These are phyloP conservation scores for Neodiprion pinetum DNA, from an alignment of 1,140 invertebrate species.

Conservation along the genomic window DNA sequence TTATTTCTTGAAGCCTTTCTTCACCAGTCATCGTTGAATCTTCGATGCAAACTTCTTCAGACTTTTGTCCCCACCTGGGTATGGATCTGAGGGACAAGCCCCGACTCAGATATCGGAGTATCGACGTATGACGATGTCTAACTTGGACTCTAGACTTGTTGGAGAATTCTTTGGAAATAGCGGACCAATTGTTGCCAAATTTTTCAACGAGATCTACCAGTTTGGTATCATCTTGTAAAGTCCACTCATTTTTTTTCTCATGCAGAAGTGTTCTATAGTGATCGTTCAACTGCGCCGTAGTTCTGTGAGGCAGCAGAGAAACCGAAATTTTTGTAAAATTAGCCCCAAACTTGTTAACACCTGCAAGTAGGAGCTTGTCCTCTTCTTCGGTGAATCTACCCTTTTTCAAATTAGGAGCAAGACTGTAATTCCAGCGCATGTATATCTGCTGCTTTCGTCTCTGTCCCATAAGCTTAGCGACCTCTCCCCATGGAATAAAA, in stretches of 20 bases:
- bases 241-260: constrained; percentile 55
- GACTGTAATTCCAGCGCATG: constrained; percentile 58
- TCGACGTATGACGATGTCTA: constrained; percentile 56
- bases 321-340: constrained; percentile 64
- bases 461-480: constrained; percentile 66
- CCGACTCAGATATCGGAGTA: constrained; percentile 42
- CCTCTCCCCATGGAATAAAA: constrained; percentile 70
- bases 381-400: constrained; percentile 69
- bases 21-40: not conserved
- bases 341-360: constrained; percentile 66
- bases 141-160: constrained; percentile 60
- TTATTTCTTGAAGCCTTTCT: not conserved
- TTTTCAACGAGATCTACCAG: constrained; percentile 51
- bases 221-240: constrained; percentile 54
- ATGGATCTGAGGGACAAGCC: constrained; percentile 35
- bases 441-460: constrained; percentile 71
- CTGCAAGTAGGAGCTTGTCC: constrained; percentile 67
- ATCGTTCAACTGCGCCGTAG: constrained; percentile 61
- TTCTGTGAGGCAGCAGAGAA: constrained; percentile 61
- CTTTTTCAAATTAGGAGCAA: constrained; percentile 58
- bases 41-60: not conserved
- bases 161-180: constrained; percentile 52
- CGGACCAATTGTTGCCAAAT: constrained; percentile 56
- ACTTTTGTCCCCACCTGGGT: constrained; percentile 23
- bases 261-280: constrained; percentile 59